phyloP scores from a whole-genome alignment of 2,113 vertebrate species.

The Leptobrachium ailaonicum region DNA sequence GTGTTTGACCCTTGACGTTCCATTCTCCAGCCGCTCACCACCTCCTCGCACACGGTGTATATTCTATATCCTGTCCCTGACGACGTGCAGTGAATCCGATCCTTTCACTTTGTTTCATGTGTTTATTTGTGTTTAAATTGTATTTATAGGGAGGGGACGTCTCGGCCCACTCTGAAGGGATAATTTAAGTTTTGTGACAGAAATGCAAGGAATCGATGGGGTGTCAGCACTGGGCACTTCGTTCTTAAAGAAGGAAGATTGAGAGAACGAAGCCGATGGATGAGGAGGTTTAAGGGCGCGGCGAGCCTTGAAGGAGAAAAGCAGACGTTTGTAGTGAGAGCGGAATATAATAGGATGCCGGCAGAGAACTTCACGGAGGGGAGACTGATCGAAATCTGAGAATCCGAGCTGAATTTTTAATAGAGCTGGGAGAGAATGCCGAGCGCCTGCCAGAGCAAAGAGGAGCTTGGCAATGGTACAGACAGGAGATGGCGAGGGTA shows the following conservation, averaged over 20 bases:
- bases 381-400: background rate
- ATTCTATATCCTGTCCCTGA: too few species aligned
- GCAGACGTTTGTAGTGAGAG: background rate
- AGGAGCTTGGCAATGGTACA: background rate
- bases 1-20: too few species aligned
- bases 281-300: background rate
- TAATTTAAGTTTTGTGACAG: too few species aligned
- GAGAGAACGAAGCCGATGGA: background rate
- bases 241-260: background rate
- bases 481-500: background rate
- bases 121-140: too few species aligned
- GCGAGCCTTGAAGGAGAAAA: background rate
- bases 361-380: background rate
- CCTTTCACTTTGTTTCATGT: too few species aligned
- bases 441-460: background rate
- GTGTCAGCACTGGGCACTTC: background rate
- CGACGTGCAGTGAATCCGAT: too few species aligned
- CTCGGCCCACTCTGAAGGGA: too few species aligned
- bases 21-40: too few species aligned
- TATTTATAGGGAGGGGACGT: too few species aligned
- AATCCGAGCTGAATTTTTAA: background rate
- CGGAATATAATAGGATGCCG: background rate
- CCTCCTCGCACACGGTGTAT: too few species aligned
- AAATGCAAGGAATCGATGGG: background rate
- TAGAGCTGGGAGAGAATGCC: background rate